Percentiles rank a stretch among this genome's conserved stretches.
Conservation (phyloP, 2,797 vertebrate genomes). For the Furcifer pardalis region DNA sequence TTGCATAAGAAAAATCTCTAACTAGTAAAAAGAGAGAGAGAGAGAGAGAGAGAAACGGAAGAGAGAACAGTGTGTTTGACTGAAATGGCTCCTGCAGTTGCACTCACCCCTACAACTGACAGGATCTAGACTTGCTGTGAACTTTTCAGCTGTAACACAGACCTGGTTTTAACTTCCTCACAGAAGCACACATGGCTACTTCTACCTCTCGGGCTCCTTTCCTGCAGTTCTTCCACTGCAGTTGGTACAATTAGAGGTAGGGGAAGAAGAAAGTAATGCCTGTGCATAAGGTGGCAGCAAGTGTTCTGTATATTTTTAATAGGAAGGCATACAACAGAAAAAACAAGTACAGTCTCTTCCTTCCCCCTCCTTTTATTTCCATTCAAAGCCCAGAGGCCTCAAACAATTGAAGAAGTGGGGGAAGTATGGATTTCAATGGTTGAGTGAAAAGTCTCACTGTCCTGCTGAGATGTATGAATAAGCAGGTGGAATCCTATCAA, state of each 20-base stretch:
- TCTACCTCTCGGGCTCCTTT: neutral
- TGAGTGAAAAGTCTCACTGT: neutral
- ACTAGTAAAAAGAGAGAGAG: slow-evolving; percentile 29
- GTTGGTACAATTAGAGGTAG: neutral
- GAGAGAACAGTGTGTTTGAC: slow-evolving; percentile 55
- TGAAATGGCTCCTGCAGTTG: slow-evolving; percentile 39
- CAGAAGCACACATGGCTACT: accelerated
- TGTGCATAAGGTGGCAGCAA: neutral
- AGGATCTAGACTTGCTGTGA: slow-evolving; percentile 20
- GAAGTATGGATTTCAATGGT: neutral
- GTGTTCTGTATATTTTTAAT: neutral
- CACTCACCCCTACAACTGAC: slow-evolving; percentile 32
- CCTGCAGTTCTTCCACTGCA: neutral
- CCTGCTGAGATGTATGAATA: neutral
- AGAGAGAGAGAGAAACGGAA: slow-evolving; percentile 51
- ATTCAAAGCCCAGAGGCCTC: slow-evolving; percentile 6
- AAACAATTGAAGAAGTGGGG: neutral
- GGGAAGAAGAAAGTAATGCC: neutral
- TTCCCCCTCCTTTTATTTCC: neutral
- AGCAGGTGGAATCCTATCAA: neutral
- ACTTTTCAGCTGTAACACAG: slow-evolving; percentile 5
- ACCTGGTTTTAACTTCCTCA: neutral
- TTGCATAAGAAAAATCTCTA: slow-evolving; percentile 51
- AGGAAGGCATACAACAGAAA: neutral
- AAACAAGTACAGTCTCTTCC: neutral